Conservation (phyloP, 2,797 vertebrate genomes). For the Bradypodion ventrale region DNA sequence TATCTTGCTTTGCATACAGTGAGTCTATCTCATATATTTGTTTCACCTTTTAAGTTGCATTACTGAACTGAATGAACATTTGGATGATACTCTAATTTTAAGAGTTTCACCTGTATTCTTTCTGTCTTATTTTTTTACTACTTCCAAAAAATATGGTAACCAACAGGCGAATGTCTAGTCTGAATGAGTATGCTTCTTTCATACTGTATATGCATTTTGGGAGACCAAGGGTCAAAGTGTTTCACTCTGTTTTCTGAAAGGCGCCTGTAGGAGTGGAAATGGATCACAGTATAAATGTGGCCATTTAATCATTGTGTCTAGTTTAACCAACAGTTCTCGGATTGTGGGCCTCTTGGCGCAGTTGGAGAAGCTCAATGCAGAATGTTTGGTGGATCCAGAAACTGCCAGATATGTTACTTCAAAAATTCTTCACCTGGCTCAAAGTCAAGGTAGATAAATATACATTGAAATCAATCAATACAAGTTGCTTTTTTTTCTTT, state of each 20-base stretch:
- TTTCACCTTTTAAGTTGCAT: no score
- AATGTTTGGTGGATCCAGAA: constrained; percentile 81
- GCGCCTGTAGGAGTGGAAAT: not conserved
- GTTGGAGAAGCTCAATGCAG: constrained; percentile 88
- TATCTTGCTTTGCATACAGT: no score
- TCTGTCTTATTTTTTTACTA: not conserved
- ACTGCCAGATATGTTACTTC: constrained; percentile 86
- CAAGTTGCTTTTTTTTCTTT: not conserved
- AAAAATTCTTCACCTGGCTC: constrained; percentile 94
- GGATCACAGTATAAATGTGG: constrained; percentile 13
- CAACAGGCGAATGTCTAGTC: not conserved
- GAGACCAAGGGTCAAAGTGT: not conserved
- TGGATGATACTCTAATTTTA: no score
- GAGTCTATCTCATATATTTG: no score
- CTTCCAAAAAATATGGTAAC: not conserved
- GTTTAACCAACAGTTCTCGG: constrained; percentile 87
- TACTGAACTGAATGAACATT: no score
- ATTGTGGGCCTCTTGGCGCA: constrained; percentile 88
- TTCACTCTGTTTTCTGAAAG: not conserved
- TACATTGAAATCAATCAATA: not conserved
- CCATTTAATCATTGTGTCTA: constrained; percentile 59
- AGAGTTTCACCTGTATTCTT: not conserved
- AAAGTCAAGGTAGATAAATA: constrained; percentile 88
- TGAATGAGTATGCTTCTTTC: not conserved
- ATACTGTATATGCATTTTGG: not conserved